phyloP scores from a whole-genome alignment of 2,113 vertebrate genomes.

The Apeltes quadracus region DNA sequence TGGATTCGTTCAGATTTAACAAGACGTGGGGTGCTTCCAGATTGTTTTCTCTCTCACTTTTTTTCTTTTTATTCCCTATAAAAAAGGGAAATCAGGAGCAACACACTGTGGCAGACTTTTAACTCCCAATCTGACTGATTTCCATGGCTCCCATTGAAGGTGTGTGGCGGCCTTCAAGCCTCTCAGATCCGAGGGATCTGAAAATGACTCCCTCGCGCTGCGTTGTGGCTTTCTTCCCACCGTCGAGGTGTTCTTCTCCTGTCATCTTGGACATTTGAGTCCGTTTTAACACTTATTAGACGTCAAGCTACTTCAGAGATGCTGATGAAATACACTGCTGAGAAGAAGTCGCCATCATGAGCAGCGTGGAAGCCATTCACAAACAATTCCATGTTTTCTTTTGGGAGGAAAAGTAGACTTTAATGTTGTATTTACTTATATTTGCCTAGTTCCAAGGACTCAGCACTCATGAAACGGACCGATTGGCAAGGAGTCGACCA shows the following conservation, averaged over 20 bases:
- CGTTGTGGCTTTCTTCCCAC: constrained; percentile 13
- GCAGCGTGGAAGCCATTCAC: constrained; percentile 1
- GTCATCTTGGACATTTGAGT: constrained; percentile 40
- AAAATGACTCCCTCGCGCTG: constrained; percentile 1
- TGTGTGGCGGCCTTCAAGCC: constrained; percentile 39
- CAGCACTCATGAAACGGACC: neutral
- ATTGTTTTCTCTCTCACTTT: constrained; percentile 60
- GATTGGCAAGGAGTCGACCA: neutral
- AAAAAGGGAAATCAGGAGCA: constrained; percentile 55
- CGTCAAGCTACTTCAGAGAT: constrained; percentile 5
- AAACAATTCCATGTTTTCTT: neutral
- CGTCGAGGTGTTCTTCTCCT: neutral
- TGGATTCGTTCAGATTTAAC: constrained; percentile 65
- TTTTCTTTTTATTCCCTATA: constrained; percentile 28
- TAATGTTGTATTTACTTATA: neutral
- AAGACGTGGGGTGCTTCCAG: constrained; percentile 57
- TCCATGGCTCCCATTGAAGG: constrained; percentile 39
- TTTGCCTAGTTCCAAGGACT: neutral
- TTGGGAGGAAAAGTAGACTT: neutral
- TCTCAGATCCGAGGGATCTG: constrained; percentile 30
- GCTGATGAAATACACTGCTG: constrained; percentile 6
- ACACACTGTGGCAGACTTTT: constrained; percentile 60
- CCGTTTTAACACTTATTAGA: constrained; percentile 46
- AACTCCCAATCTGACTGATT: constrained; percentile 56
- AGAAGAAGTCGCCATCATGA: neutral